Evolutionary conservation across 2,797 vertebrate species (phyloP), one percentile per base, ranked within the genome.

Genomic region (Neosilurus mollespiculum): DNA sequence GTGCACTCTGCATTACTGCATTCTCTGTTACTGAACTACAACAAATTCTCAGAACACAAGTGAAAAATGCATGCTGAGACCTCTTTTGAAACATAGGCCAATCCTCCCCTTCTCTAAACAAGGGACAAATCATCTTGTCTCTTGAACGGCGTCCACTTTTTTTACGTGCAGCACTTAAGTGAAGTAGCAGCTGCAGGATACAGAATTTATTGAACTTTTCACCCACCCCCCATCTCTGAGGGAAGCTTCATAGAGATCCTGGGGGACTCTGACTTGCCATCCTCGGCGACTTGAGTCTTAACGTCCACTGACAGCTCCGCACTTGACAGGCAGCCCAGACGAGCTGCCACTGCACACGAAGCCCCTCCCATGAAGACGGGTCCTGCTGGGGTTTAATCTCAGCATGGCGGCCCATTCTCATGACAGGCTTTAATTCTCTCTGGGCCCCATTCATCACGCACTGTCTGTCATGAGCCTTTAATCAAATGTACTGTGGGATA

Each of bases 361-460:
- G 84, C 80, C 87, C 87, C 87, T 87, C 88, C 88, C 82, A 86
- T 78, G 85, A 87, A 81, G 81, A 81, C 62, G 54, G 69, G 78
- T 80, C 83, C 88, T 88, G 87, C 86, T 80, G 86, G 83, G 86
- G 87, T 78, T 89, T 90, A 87, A 90, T 91, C 89, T 88, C 89
- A 86, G 88, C 78, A 34, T 82, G 85, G 81, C 70, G 83, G 84
- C 84, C 80, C 82, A 66, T 84, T 85, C 82, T 87, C 80, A 81
- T 86, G 82, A 89, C 88, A 87, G 86, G 51, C 81, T 89, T 84
- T 87, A 89, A 89, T 89, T 89, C 84, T 89, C 87, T 86, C 76
- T 24, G 86, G 84, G 83, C 72, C 69, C 71, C 75, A 89, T 91
- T 89, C 84, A 90, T 91, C 88, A 89, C 76, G 66, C 77, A 56